Evolutionary conservation across 1,140 invertebrate genomes (phyloP).

Genomic region (Scaptomyza montana): DNA sequence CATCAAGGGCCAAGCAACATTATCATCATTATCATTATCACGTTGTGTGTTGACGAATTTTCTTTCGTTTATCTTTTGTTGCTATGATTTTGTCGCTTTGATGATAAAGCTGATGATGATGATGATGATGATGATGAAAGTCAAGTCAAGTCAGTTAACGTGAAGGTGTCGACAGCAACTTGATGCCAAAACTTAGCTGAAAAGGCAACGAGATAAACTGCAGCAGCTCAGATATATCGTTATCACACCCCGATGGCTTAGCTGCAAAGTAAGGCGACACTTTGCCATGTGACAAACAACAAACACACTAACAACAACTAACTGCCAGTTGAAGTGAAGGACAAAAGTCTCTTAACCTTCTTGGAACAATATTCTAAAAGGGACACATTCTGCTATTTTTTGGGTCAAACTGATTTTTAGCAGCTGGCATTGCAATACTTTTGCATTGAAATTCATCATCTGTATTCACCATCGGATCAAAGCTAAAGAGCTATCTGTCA

Average conservation of each 20-base stretch:
- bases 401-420: no score
- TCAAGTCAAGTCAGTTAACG: slow-evolving; percentile 44
- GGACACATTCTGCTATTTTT: no score
- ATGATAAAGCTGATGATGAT: slow-evolving; percentile 60
- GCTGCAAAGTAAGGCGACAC: slow-evolving; percentile 58
- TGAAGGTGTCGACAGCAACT: slow-evolving; percentile 47
- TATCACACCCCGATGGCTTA: slow-evolving; percentile 45
- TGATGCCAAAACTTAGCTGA: slow-evolving; percentile 60
- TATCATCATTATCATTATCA: slow-evolving; percentile 29
- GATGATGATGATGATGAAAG: slow-evolving; percentile 65
- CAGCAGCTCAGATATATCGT: slow-evolving; percentile 54
- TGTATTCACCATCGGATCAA: no score
- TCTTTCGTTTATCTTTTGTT: slow-evolving; percentile 16
- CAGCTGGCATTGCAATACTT: neutral
- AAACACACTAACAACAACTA: neutral
- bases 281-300: slow-evolving; percentile 50
- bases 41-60: slow-evolving; percentile 8
- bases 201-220: slow-evolving; percentile 35
- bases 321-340: neutral
- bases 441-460: slow-evolving; percentile 8
- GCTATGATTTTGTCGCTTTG: slow-evolving; percentile 13
- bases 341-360: neutral
- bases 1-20: slow-evolving; percentile 5
- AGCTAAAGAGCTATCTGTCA: neutral
- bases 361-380: neutral